phyloP scores from a whole-genome alignment of 2,888 invertebrate genomes.

The Andrena praecox region DNA sequence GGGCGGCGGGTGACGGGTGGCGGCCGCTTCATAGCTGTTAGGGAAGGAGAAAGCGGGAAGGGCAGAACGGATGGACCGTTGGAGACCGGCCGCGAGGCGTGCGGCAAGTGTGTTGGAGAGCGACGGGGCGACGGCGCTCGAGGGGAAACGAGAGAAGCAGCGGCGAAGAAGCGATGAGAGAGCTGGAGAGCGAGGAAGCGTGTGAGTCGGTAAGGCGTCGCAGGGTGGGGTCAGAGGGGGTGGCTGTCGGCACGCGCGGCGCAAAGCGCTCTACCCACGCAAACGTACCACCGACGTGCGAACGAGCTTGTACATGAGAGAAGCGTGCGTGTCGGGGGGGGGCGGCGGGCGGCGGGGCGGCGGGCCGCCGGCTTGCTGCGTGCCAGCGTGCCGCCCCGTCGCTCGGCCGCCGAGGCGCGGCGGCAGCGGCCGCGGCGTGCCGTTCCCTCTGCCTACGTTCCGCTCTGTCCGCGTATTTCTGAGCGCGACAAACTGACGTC shows the following conservation, averaged over 20 bases:
- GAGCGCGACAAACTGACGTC: slow-evolving; percentile 39
- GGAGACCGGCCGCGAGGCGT: slow-evolving; percentile 53
- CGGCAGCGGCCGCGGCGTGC: slow-evolving; percentile 9
- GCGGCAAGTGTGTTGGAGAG: slow-evolving; percentile 45
- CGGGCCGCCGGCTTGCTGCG: slow-evolving; percentile 41
- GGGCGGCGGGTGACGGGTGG: slow-evolving; percentile 63
- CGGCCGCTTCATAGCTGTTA: slow-evolving; percentile 31
- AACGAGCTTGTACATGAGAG: slow-evolving; percentile 58
- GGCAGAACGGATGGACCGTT: slow-evolving; percentile 53
- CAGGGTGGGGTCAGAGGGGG: slow-evolving; percentile 41
- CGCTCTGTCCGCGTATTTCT: neutral
- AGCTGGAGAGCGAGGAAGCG: slow-evolving; percentile 39
- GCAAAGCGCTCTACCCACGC: slow-evolving; percentile 80
- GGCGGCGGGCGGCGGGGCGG: no score
- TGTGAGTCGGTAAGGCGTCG: slow-evolving; percentile 40
- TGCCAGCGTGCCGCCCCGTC: neutral
- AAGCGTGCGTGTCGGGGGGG: slow-evolving; percentile 63
- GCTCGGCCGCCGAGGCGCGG: neutral
- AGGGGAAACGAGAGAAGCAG: slow-evolving; percentile 38
- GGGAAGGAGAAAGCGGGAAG: slow-evolving; percentile 26
- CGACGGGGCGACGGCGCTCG: slow-evolving; percentile 43
- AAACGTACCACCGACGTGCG: slow-evolving; percentile 58
- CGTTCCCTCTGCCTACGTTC: slow-evolving; percentile 42
- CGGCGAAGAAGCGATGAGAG: slow-evolving; percentile 20
- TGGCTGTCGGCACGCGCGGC: slow-evolving; percentile 83